Evolutionary conservation across 2,797 vertebrate genomes (phyloP), one percentile per base, ranked within the genome.

Genomic region (Staurois parvus): DNA sequence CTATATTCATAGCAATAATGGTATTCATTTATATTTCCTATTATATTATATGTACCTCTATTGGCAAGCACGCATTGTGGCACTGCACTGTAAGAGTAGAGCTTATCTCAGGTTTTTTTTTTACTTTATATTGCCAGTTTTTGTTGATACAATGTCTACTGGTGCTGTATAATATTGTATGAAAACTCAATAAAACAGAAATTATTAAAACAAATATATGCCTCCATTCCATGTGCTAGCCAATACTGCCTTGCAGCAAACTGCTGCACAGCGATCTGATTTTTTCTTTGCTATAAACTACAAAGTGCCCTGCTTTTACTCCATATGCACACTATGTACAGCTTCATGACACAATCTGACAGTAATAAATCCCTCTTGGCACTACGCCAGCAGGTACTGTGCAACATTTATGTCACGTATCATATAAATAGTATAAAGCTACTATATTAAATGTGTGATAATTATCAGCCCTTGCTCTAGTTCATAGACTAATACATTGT

Each of bases 401-500:
- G n/a, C 56, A 37, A 37, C 52, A 37, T 24, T 24, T 64, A 12
- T 26, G 21, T 64, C n/a, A 76, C 30, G 37, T 26, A 77, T 11
- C 76, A 32, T 77, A 77, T 77, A 66, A 76, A 34, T 76, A 77
- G 37, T 59, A 59, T 34, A 32, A 59, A 34, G 24, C 12, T 11
- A 10, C 8, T 24, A 12, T 64, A 24, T 62, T 62, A 59, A 37
- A 29, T 62, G 74, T 52, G 56, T 28, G 29, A 76, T 76, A 56
- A 59, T 59, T 24, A 40, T 64, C 26, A 64, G 40, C 26, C 21
- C 6, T 6, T 34, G 37, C 32, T 26, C 9, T 64, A 26, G 59
- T 40, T 26, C 28, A 24, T n/a, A 29, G 64, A 79, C 42, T 48
- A 68, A 37, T 21, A 67, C 77, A 12, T 48, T 68, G 68, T 30